Evolutionary conservation across 2,797 vertebrate genomes (phyloP), one percentile per base, ranked within the genome.

Genomic region (Arremon aurantiirostris): DNA sequence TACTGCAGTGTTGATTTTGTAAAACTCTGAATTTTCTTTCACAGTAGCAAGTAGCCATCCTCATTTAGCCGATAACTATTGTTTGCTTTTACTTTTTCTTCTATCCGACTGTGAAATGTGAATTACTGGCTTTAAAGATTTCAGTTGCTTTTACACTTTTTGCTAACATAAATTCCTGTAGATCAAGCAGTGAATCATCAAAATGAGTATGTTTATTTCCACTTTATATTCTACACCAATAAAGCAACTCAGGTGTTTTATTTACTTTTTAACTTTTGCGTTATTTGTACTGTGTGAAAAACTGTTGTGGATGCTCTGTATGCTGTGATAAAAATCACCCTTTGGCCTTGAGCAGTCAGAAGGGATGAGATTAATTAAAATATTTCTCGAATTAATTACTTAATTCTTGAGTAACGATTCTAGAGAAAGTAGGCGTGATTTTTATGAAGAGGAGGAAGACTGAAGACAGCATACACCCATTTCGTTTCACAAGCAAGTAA

Each of bases 31-130:
- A 52, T 88, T 88, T 86, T 80, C 30, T 81, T 90, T 19, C 11
- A 20, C 17, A 32, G 77, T 60, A 86, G 73, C 46, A 86, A 57
- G 63, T 27, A 89, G 52, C 71, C 82, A 35, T 82, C 56, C 52
- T 93, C 71, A 64, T 94, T 95, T 77, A 93, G 60, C 37, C 82
- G 83, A 82, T 86, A 86, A 64, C 23, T 90, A 2, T 28, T 59
- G 32, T 66, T 94, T 76, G 39, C 12, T 16, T 78, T 78, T 84
- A 6, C 49, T 68, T 81, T 89, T 81, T 65, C 41, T 72, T 20
- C 59, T 82, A 2, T 84, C 79, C 6, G 4, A 84, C 70, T 6
- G 2, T 13, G 84, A 44, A 89, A 82, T 72, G 27, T 66, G 47
- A 69, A 59, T 83, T 88, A 46, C 35, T 90, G 26, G 5, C 26